These are phyloP conservation scores for Anhinga anhinga DNA, from an alignment of 2,113 vertebrate genomes.

Conservation along the genomic window DNA sequence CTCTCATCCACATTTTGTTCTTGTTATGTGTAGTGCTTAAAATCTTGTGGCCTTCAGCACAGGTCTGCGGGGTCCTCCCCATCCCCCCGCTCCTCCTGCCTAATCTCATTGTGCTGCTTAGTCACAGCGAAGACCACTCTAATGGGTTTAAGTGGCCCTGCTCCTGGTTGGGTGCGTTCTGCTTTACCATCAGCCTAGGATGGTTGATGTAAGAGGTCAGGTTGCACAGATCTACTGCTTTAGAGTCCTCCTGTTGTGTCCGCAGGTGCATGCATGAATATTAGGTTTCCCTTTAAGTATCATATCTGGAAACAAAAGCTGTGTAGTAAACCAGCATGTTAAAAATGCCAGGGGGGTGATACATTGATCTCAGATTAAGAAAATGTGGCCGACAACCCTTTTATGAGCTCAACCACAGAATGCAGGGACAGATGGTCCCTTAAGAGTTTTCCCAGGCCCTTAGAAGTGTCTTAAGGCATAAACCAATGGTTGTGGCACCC, in stretches of 20 bases:
- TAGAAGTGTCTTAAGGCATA: background rate
- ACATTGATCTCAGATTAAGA: background rate
- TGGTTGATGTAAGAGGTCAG: background rate
- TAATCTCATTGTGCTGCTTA: conserved; percentile 55
- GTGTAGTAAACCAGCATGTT: background rate
- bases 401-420: background rate
- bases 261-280: background rate
- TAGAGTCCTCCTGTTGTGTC: background rate
- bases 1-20: background rate
- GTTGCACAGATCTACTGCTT: background rate
- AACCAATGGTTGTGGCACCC: background rate
- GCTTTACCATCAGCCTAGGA: background rate
- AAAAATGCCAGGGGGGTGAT: background rate
- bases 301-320: background rate
- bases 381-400: background rate
- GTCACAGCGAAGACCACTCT: conserved; percentile 33
- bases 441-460: background rate
- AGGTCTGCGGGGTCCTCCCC: background rate
- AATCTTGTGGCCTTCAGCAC: background rate
- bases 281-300: background rate
- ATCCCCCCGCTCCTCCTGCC: background rate
- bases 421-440: background rate
- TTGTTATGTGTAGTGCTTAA: background rate
- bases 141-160: conserved; percentile 20
- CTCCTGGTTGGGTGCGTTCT: background rate